Conservation (phyloP, 1,140 invertebrate species). For the Idris sp. region DNA sequence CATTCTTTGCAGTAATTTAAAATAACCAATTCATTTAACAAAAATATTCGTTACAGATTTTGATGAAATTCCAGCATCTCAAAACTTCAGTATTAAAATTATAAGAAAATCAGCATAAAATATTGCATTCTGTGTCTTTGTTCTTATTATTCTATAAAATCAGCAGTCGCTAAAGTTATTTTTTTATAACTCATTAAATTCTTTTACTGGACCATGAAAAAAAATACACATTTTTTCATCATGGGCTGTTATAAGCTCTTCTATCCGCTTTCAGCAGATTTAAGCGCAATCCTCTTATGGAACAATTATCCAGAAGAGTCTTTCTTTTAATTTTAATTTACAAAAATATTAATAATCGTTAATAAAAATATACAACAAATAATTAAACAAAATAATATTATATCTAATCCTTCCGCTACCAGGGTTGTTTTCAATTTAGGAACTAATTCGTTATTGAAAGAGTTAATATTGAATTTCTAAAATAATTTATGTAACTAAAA, state of each 20-base stretch:
- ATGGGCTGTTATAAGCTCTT: constrained; percentile 23
- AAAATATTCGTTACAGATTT: too few relatives aligned
- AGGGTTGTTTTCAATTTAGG: too few relatives aligned
- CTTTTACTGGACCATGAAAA: constrained; percentile 18
- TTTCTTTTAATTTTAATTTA: constrained; percentile 38
- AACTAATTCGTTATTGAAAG: too few relatives aligned
- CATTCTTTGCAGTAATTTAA: too few relatives aligned
- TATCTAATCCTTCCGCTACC: too few relatives aligned
- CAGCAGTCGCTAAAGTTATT: constrained; percentile 14
- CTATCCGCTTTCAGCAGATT: constrained; percentile 44
- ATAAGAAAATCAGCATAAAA: not conserved
- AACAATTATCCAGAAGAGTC: constrained; percentile 49
- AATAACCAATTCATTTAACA: too few relatives aligned
- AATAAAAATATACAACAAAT: too few relatives aligned
- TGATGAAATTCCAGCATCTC: too few relatives aligned
- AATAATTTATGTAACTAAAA: too few relatives aligned
- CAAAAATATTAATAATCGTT: too few relatives aligned
- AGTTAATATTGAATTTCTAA: too few relatives aligned
- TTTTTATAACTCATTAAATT: constrained; percentile 18
- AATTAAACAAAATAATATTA: too few relatives aligned
- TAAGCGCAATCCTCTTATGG: constrained; percentile 41
- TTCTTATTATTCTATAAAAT: constrained; percentile 1
- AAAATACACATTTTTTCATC: not conserved
- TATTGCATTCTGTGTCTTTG: not conserved
- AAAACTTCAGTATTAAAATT: not conserved